Conservation (phyloP, 2,797 vertebrate species). For the Alauda arvensis region DNA sequence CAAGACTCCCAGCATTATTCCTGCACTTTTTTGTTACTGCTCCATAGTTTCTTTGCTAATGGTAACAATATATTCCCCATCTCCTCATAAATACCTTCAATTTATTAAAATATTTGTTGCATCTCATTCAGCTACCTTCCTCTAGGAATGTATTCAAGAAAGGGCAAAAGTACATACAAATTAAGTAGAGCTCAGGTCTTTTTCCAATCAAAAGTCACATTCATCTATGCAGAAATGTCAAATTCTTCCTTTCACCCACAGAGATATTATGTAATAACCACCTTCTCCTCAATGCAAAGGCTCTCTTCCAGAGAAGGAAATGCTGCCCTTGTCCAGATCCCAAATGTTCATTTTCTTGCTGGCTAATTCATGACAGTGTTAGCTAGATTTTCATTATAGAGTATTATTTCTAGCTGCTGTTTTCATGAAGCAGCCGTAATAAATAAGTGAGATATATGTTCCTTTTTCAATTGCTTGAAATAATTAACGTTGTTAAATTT, state of each 20-base stretch:
- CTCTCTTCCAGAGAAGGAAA: background rate
- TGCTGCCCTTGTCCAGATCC: background rate
- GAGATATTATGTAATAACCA: background rate
- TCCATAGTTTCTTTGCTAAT: background rate
- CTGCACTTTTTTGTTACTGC: background rate
- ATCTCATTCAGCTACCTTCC: background rate
- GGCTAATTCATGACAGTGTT: background rate
- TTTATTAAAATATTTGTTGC: background rate
- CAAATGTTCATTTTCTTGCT: background rate
- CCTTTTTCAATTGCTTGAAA: constrained; percentile 2
- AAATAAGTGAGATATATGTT: constrained; percentile 28
- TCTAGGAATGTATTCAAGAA: background rate
- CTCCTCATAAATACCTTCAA: background rate
- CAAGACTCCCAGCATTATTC: background rate
- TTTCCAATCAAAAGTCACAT: background rate
- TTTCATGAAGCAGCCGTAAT: constrained; percentile 29
- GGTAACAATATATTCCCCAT: background rate
- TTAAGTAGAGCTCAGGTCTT: background rate
- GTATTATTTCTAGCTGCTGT: constrained; percentile 35
- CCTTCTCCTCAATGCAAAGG: background rate
- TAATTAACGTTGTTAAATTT: constrained; percentile 6
- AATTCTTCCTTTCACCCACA: background rate
- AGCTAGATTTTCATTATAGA: constrained; percentile 19
- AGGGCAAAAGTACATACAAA: background rate
- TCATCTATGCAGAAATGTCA: background rate